phyloP scores from a whole-genome alignment of 2,888 invertebrate species.

The Mesorhabditis spiculigera region DNA sequence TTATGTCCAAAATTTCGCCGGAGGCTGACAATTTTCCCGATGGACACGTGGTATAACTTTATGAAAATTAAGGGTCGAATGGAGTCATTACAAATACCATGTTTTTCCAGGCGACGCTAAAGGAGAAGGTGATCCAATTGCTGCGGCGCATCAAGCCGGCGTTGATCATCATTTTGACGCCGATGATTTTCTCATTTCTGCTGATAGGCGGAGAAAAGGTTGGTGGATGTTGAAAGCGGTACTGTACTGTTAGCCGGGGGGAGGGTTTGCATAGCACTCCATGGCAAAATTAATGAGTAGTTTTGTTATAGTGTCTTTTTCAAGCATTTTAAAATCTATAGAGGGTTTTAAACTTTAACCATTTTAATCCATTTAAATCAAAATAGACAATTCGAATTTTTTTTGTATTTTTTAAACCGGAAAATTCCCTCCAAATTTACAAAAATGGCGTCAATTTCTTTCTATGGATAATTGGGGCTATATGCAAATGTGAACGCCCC shows the following conservation, averaged over 20 bases:
- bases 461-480: no score
- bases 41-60: no score
- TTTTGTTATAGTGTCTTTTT: no score
- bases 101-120: conserved; percentile 20
- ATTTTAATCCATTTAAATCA: not conserved
- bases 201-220: conserved; percentile 17
- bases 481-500: no score
- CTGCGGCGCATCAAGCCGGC: conserved; percentile 16
- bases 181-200: conserved; percentile 29
- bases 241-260: no score
- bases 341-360: not conserved
- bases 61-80: no score
- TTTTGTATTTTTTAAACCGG: not conserved
- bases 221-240: not conserved
- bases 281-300: no score
- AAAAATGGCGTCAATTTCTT: not conserved
- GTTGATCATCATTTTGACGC: conserved; percentile 34
- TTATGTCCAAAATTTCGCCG: no score
- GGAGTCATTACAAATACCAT: not conserved
- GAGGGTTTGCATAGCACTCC: no score
- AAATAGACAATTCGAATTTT: not conserved
- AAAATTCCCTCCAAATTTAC: not conserved
- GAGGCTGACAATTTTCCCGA: no score
- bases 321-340: no score
- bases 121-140: conserved; percentile 17